Percentiles rank a stretch among this genome's conserved stretches.
Evolutionary conservation across 1,140 invertebrate genomes (phyloP).

Genomic region (Drosophila arawakana): DNA sequence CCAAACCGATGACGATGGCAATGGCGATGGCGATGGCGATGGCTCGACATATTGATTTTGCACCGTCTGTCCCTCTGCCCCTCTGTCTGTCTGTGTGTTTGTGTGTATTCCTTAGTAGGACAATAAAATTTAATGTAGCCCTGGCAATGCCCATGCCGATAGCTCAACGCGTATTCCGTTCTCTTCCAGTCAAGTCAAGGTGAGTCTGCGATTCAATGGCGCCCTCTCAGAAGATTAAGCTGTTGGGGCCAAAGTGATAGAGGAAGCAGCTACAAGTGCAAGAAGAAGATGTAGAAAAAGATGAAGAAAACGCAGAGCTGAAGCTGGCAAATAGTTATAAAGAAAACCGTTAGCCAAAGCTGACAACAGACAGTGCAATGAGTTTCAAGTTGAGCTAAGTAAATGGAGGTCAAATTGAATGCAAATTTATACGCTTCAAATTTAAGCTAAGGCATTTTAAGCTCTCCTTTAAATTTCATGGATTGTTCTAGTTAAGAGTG

Average conservation of each 20-base stretch:
- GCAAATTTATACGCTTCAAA: too few species aligned
- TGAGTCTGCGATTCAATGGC: conserved; percentile 36
- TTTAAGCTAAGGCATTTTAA: too few species aligned
- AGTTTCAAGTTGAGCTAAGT: background rate
- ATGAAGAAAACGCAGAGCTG: background rate
- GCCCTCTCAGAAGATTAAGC: conserved; percentile 31
- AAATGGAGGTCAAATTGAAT: background rate
- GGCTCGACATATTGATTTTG: conserved; percentile 76
- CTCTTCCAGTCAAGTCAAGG: conserved; percentile 37
- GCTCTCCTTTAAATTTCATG: too few species aligned
- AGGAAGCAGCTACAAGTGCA: background rate
- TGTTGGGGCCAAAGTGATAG: conserved; percentile 8
- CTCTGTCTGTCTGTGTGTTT: background rate
- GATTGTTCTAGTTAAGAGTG: too few species aligned
- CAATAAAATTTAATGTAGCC: conserved; percentile 43
- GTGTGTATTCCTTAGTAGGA: conserved; percentile 4
- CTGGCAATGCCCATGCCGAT: conserved; percentile 14
- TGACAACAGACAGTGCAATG: background rate
- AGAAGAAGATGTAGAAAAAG: background rate
- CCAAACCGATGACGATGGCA: conserved; percentile 7
- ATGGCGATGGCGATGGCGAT: conserved; percentile 38
- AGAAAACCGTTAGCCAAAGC: conserved; percentile 3
- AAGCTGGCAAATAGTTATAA: background rate
- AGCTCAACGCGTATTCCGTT: background rate
- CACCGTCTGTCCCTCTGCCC: background rate